Percentiles rank a stretch among this genome's conserved stretches.
Conservation (phyloP, 2,113 vertebrate genomes). For the Lasiurus borealis region DNA sequence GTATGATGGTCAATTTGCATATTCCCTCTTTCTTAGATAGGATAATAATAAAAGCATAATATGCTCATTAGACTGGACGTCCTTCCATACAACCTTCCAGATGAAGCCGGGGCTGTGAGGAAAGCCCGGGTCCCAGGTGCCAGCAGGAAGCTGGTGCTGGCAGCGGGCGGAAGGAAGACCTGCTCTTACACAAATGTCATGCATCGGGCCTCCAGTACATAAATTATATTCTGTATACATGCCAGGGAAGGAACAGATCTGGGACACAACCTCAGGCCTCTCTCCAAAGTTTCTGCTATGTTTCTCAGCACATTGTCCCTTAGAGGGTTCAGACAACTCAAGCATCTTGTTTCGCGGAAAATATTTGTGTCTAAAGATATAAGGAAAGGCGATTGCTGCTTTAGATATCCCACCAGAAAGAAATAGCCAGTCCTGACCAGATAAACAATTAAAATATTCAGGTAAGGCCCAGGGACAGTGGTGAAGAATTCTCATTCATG, state of each 20-base stretch:
- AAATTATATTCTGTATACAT: background rate
- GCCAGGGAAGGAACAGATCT: background rate
- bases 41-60: no score
- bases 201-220: background rate
- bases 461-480: background rate
- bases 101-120: no score
- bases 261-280: background rate
- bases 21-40: no score
- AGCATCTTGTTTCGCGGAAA: conserved; percentile 1
- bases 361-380: background rate
- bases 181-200: no score
- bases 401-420: background rate
- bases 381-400: background rate
- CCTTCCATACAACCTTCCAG: no score
- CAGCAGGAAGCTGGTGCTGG: no score
- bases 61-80: no score
- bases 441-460: background rate
- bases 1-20: no score
- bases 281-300: conserved; percentile 33
- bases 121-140: no score
- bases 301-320: background rate
- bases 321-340: background rate
- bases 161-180: no score
- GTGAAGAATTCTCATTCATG: background rate
- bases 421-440: background rate